phyloP scores from a whole-genome alignment of 2,888 invertebrate species.

The Drosophila conformis region DNA sequence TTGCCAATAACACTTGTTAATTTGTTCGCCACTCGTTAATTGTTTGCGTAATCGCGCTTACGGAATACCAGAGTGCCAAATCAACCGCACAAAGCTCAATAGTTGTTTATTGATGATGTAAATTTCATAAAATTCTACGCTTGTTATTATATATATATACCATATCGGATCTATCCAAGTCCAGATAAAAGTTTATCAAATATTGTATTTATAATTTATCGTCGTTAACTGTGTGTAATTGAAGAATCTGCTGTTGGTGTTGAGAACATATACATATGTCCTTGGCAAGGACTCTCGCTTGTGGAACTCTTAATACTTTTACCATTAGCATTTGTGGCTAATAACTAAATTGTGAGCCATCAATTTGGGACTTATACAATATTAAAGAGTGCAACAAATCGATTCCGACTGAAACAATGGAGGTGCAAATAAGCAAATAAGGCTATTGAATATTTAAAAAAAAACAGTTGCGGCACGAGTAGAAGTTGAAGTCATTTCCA shows the following conservation, averaged over 20 bases:
- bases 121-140: not conserved
- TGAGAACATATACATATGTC: not conserved
- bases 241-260: not conserved
- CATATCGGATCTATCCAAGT: not conserved
- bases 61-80: not conserved
- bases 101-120: not conserved
- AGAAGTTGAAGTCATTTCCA: conserved; percentile 22
- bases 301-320: not conserved
- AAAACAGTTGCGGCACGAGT: not conserved
- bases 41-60: not conserved
- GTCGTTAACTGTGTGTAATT: not conserved
- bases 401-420: conserved; percentile 35
- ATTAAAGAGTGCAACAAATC: conserved; percentile 49
- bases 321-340: not conserved
- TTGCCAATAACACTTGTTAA: conserved; percentile 21
- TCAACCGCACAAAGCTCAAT: not conserved
- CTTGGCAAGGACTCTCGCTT: not conserved
- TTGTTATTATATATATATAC: not conserved
- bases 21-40: conserved; percentile 16
- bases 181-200: not conserved
- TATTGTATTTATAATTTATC: not conserved
- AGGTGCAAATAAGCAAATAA: conserved; percentile 39
- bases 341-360: not conserved
- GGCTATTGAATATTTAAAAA: conserved; percentile 34
- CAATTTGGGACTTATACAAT: conserved; percentile 37